phyloP scores from a whole-genome alignment of 2,113 vertebrate genomes.

The Gallinago jamesoni region DNA sequence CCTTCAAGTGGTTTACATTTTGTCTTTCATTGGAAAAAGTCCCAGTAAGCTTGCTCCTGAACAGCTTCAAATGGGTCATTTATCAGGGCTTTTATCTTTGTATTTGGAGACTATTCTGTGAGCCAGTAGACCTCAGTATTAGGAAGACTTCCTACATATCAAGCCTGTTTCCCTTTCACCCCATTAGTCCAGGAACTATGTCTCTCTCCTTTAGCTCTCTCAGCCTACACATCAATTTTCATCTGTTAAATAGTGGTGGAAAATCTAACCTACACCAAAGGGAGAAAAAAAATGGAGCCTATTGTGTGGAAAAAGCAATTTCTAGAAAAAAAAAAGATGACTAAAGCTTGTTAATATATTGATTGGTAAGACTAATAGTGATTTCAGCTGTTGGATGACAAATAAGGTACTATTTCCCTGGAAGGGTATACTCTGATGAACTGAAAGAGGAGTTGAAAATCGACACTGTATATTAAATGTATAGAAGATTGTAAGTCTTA shows the following conservation, averaged over 20 bases:
- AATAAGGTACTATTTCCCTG: neutral
- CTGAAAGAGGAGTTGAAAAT: neutral
- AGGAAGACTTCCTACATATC: neutral
- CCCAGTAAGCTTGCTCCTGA: neutral
- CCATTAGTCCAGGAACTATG: neutral
- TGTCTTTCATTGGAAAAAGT: neutral
- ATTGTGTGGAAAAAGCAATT: neutral
- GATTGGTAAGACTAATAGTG: neutral
- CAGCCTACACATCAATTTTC: neutral
- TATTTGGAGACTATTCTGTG: neutral
- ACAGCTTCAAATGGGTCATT: neutral
- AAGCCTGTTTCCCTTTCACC: neutral
- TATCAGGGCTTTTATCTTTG: neutral
- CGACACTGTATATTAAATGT: neutral
- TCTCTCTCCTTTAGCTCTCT: neutral
- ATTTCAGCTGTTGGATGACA: neutral
- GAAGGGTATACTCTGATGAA: neutral
- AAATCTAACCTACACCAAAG: neutral
- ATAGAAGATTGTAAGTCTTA: constrained; percentile 21
- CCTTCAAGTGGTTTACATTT: neutral
- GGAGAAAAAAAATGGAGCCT: neutral
- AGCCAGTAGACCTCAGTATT: neutral
- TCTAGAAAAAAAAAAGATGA: neutral
- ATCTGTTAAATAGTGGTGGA: neutral
- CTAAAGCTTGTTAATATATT: neutral